Base-by-base conservation (phyloP, 2,797 vertebrate species). In the Hydrocynus forskahlii region DNA sequence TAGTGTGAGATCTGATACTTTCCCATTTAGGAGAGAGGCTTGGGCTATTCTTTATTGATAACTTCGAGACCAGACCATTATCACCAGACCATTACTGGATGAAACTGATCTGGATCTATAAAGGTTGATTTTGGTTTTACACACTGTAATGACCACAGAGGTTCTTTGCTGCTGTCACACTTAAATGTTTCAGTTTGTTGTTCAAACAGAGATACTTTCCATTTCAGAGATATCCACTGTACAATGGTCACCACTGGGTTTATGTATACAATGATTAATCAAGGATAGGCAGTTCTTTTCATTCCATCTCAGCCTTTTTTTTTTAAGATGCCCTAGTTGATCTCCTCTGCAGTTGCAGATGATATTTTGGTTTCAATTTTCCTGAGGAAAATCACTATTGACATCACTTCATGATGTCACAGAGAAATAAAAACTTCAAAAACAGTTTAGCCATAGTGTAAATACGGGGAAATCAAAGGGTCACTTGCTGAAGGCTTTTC, bases 391-490 rank as follows among this genome's bases (percentile, higher is more conserved):
- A 14, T 71, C 38, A n/a, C 21, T 17, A 2, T 45, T 62, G 59
- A n/a, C n/a, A n/a, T n/a, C n/a, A n/a, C n/a, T n/a, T n/a, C n/a
- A 25, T 72, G 77, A 50, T 52, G 64, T 59, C 79, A 55, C 54
- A 67, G 62, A 67, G 70, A 81, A 83, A 64, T 63, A 72, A 78
- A 40, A 79, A 60, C 67, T 72, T 60, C 62, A 25, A 78, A 54
- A 81, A 83, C 17, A 29, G 60, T 19, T 25, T 17, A 21, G 50
- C 48, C 48, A 50, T 83, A 23, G 38, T 21, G 74, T 83, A 81
- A 86, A 83, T 67, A 76, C 76, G n/a, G 54, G 76, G 52, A 72
- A 62, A 54, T 40, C 74, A 68, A 72, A 55, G 68, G 54, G 77
- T 73, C 69, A 29, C 55, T 79, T 57, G 76, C 68, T 69, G 35